Conservation (phyloP, 64 coral and sea anemone species). For the Porites lutea region DNA sequence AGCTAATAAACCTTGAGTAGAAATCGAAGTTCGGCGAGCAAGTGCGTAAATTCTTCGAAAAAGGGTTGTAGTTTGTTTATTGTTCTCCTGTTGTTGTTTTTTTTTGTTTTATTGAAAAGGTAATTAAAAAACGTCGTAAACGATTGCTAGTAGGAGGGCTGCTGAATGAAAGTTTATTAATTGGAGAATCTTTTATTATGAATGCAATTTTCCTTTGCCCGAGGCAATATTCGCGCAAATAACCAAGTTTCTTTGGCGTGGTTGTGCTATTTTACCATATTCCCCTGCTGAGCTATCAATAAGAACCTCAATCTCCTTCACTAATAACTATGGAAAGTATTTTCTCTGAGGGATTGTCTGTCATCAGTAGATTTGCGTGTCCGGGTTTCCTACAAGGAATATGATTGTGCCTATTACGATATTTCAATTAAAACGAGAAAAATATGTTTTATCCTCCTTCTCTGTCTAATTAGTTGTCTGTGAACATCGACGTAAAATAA, state of each 20-base stretch:
- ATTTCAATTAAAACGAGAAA: background rate
- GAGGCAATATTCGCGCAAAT: background rate
- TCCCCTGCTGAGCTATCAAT: background rate
- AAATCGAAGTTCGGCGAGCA: too few species aligned
- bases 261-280: background rate
- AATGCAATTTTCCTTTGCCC: too few species aligned
- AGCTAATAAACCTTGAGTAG: too few species aligned
- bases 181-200: too few species aligned
- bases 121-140: too few species aligned
- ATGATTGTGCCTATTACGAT: background rate
- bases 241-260: background rate
- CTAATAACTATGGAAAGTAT: constrained; percentile 1
- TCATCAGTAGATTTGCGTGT: background rate
- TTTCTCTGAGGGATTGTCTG: background rate
- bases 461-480: background rate
- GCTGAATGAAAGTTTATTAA: too few species aligned
- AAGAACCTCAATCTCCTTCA: background rate
- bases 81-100: too few species aligned
- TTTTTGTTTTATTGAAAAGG: too few species aligned
- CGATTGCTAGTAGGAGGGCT: too few species aligned
- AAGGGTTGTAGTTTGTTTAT: too few species aligned
- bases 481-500: background rate
- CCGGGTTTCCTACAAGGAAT: background rate
- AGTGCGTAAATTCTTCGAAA: too few species aligned
- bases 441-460: background rate